Base-by-base conservation (phyloP, 2,888 invertebrate species). In the Drosophila mayaguana region DNA sequence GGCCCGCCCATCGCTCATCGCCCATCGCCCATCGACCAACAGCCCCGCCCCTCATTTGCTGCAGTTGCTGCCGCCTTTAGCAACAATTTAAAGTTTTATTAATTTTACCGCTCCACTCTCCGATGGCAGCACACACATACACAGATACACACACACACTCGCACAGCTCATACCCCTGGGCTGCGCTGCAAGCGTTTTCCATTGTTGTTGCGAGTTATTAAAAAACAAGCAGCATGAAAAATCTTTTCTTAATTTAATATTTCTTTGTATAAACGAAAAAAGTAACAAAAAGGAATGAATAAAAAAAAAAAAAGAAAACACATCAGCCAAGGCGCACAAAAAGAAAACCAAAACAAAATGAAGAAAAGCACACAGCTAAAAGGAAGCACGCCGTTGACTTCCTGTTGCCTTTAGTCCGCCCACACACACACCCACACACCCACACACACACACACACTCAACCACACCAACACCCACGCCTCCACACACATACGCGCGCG, bases 51-150 rank as follows among this genome's bases (percentile, higher is more conserved):
- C 22, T 1, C 16, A 22, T 20, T 40, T n/a, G 60, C 25, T 59
- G 69, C 64, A 50, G 43, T 57, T 54, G 63, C 63, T 34, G 76
- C 60, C 38, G 76, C 80, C 83, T 79, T 82, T 76, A 72, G 81
- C 77, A 81, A 72, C 80, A 89, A 84, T 89, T 86, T 89, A 86
- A 86, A 86, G 89, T 89, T 89, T 85, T 86, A 86, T 89, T 86
- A 89, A 86, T 86, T 86, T 86, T 75, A 80, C 76, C 66, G 61
- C 60, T 50, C 62, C 56, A 43, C 61, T 42, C 25, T 56, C 64
- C 61, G 53, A 50, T 45, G 60, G 43, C 63, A 66, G 60, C 20
- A 22, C 36, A 28, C 48, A 62, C 69, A 46, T 8, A 20, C 43
- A 51, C 48, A 46, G 43, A 25, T 56, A 25, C 64, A n/a, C 48